Evolutionary conservation across 2,888 invertebrate genomes (phyloP).

Genomic region (Temnothorax unifasciatus): DNA sequence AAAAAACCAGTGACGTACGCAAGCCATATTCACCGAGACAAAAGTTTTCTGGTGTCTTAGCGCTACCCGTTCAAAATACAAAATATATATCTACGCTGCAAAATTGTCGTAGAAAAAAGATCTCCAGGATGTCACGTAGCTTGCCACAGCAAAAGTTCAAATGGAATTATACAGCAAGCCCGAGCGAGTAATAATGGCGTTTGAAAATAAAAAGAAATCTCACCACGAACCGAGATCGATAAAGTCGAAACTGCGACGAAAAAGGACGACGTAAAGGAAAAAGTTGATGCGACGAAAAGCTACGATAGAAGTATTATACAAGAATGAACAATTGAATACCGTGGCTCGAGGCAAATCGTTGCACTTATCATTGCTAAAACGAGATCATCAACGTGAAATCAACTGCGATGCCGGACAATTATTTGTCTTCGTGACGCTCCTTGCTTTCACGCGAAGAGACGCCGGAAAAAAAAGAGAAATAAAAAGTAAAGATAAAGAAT

Average conservation of each 20-base stretch:
- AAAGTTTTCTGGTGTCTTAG: slow-evolving; percentile 19
- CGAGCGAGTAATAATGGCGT: slow-evolving; percentile 50
- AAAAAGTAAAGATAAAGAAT: slow-evolving; percentile 9
- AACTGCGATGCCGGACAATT: background rate
- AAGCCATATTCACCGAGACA: slow-evolving; percentile 21
- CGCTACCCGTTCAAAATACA: slow-evolving; percentile 26
- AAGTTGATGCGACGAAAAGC: slow-evolving; percentile 2
- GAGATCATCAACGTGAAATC: background rate
- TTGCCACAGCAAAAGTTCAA: slow-evolving; percentile 47
- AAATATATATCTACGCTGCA: slow-evolving; percentile 13
- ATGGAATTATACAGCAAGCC: slow-evolving; percentile 49
- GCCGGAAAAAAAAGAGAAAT: background rate
- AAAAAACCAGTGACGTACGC: background rate
- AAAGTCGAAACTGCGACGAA: slow-evolving; percentile 42
- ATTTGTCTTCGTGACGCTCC: background rate
- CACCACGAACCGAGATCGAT: slow-evolving; percentile 36
- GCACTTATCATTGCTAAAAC: background rate
- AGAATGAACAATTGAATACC: background rate
- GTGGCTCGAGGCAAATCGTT: background rate
- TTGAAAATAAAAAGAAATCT: slow-evolving; percentile 51
- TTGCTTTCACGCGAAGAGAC: background rate
- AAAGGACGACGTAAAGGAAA: background rate
- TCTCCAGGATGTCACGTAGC: slow-evolving; percentile 54
- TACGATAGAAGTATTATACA: background rate
- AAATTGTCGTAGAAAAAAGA: slow-evolving; percentile 45